Base-by-base conservation (phyloP, 1,140 invertebrate genomes). In the Aphelenchoides avenae region DNA sequence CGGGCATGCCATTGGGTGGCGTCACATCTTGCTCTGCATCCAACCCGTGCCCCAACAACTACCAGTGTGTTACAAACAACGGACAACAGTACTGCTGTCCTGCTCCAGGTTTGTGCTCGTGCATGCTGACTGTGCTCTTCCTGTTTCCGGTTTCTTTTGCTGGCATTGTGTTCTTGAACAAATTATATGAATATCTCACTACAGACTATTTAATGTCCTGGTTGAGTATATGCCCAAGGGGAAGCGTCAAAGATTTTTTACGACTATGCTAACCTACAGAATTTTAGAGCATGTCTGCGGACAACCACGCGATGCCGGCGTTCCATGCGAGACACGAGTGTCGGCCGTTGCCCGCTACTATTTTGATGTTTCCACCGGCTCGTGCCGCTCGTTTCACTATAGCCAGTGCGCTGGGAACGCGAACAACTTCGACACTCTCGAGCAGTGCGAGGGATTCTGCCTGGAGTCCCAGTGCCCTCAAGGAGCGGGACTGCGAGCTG, bases 361-460 rank as follows among this genome's bases (percentile, higher is more conserved):
- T 41, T 77, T 77, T 50, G 75, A 77, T 33, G 47, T 40, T 15
- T 34, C 66, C 5, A 77, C 73, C 13, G 75, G 75, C n/a, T 68
- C 68, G 9, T 77, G 75, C 42, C 60, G 74, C 30, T 56, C 73
- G 1, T 77, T 77, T 50, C 69, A 74, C 48, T 77, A 62, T 62
- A 66, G 47, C 9, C 77, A 77, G 43, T 78, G 77, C 48, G 75
- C 70, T 18, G 75, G 75, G 29, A 77, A 77, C 36, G 51, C 65
- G n/a, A 77, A 77, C 47, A 77, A 75, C 39, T 77, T 77, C 54
- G 65, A 76, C 30, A 57, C 73, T 5, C 50, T 75, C 22, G 73
- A 77, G 48, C 72, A 77, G 39, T 77, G 75, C 49, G 76, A 78
- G 63, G 69, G 77, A 13, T 78, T 76, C 57, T 76, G 75, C 57